Conservation (phyloP, 1,140 invertebrate species). For the Drosophila pseudoobscura region DNA sequence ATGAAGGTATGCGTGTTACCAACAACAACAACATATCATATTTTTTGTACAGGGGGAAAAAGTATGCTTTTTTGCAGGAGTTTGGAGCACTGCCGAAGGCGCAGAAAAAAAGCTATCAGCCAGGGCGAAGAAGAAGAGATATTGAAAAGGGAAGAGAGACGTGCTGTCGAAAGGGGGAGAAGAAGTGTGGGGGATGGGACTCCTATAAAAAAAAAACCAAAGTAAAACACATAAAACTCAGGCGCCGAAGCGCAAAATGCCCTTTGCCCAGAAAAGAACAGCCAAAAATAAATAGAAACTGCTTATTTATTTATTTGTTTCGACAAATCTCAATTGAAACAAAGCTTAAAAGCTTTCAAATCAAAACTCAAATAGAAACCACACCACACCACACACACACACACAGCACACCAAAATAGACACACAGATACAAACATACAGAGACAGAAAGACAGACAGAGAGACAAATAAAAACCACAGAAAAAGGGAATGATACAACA, state of each 20-base stretch:
- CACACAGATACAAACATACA: background rate
- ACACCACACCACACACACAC: slow-evolving; percentile 24
- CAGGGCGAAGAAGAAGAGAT: too few relatives aligned
- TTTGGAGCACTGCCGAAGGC: background rate
- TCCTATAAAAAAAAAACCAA: background rate
- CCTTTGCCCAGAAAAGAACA: slow-evolving; percentile 33
- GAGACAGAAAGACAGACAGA: background rate
- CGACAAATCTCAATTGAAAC: slow-evolving; percentile 68
- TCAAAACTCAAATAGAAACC: slow-evolving; percentile 64
- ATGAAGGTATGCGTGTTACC: slow-evolving; percentile 25
- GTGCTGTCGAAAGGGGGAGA: too few relatives aligned
- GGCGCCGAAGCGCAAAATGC: slow-evolving; percentile 53
- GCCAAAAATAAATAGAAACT: slow-evolving; percentile 59
- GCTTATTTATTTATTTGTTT: slow-evolving; percentile 76
- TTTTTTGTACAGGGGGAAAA: too few relatives aligned
- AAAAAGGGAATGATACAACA: background rate
- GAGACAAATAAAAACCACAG: slow-evolving; percentile 16
- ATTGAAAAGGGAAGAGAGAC: too few relatives aligned
- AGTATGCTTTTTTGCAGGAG: too few relatives aligned
- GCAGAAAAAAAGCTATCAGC: background rate
- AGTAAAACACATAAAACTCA: slow-evolving; percentile 42
- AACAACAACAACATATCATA: too few relatives aligned
- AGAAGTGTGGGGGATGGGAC: too few relatives aligned
- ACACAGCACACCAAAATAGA: too few relatives aligned
- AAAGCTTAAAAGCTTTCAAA: slow-evolving; percentile 62